phyloP scores from a whole-genome alignment of 2,797 vertebrate genomes.

The Poeciliopsis presidionis region DNA sequence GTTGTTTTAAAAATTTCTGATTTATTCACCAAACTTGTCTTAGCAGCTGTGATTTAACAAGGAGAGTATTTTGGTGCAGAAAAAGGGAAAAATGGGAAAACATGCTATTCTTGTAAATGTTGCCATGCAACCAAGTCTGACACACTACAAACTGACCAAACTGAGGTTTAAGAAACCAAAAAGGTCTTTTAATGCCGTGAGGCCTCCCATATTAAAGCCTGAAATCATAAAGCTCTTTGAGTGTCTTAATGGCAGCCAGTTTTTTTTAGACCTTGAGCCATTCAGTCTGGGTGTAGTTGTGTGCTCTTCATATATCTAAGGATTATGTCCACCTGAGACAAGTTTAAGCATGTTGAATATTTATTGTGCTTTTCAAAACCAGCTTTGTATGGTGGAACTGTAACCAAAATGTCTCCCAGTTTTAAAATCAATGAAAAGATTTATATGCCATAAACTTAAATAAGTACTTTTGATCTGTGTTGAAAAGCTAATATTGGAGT shows the following conservation, averaged over 20 bases:
- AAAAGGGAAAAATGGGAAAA: background rate
- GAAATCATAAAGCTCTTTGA: background rate
- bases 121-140: background rate
- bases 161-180: background rate
- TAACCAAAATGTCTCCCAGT: background rate
- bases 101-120: background rate
- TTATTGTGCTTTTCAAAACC: background rate
- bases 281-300: background rate
- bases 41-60: background rate
- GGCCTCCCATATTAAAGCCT: background rate
- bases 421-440: background rate
- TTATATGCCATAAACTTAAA: background rate
- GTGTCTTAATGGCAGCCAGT: background rate
- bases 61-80: background rate
- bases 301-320: background rate
- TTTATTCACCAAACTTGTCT: background rate
- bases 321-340: background rate
- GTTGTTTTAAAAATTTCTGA: background rate
- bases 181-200: background rate
- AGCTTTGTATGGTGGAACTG: background rate
- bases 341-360: background rate
- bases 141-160: background rate
- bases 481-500: background rate
- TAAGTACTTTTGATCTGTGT: background rate
- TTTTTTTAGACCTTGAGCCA: background rate